A percentile compares a stretch with the other conserved stretches of the same genome.
These are phyloP conservation scores for Sialis lutaria DNA, from an alignment of 2,888 invertebrate species.

Conservation along the genomic window DNA sequence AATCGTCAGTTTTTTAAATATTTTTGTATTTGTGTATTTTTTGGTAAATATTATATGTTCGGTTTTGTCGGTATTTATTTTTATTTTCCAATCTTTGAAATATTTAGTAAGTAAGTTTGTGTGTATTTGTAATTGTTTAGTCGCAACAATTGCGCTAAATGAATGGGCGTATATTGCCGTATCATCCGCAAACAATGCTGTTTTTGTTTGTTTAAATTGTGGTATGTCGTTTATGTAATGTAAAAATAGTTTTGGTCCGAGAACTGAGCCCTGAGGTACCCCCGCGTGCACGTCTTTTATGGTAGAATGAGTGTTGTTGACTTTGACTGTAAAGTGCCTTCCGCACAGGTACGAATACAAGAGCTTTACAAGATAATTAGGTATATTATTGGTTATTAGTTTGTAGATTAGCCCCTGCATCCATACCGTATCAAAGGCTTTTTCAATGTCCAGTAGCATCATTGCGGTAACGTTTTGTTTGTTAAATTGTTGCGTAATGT, in stretches of 20 bases:
- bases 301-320: not conserved
- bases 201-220: not conserved
- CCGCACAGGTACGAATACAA: not conserved
- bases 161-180: not conserved
- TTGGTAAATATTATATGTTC: not conserved
- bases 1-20: not conserved
- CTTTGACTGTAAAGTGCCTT: not conserved
- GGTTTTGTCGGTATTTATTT: not conserved
- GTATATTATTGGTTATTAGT: no score
- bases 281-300: no score
- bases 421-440: slow-evolving; percentile 11
- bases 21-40: not conserved
- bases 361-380: not conserved
- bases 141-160: not conserved
- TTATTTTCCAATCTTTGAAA: not conserved
- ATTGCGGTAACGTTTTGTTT: slow-evolving; percentile 5
- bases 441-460: not conserved
- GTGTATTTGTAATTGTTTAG: not conserved
- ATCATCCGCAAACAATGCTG: not conserved
- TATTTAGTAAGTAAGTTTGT: not conserved
- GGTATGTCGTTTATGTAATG: not conserved
- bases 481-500: no score
- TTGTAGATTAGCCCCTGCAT: slow-evolving; percentile 5
- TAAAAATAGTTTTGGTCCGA: no score
- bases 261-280: no score